Conservation (phyloP, 2,888 invertebrate species). For the Coleophora deauratella region DNA sequence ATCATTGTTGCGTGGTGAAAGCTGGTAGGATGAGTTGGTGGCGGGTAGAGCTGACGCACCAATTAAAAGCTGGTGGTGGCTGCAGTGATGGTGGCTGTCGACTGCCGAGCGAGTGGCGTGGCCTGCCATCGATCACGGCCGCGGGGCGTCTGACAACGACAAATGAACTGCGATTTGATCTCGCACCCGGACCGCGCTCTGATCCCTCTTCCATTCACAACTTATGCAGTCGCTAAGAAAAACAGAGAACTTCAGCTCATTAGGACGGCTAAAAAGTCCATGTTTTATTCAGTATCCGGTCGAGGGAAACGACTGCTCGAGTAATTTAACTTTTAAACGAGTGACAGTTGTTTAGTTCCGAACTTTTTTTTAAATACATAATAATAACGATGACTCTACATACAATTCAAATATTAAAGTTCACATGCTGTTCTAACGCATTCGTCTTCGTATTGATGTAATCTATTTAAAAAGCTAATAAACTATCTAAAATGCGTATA, state of each 20-base stretch:
- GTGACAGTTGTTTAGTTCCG: conserved; percentile 57
- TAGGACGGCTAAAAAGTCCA: conserved; percentile 57
- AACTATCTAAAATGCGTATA: too few relatives aligned
- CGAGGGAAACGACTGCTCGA: conserved; percentile 49
- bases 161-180: conserved; percentile 72
- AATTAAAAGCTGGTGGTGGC: conserved; percentile 46
- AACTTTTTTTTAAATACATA: conserved; percentile 36
- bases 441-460: too few relatives aligned
- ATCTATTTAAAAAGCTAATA: too few relatives aligned
- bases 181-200: conserved; percentile 27
- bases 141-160: conserved; percentile 56
- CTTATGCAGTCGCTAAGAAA: conserved; percentile 48
- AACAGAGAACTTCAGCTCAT: conserved; percentile 58
- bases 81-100: conserved; percentile 16
- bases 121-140: conserved; percentile 54
- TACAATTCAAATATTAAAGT: too few relatives aligned
- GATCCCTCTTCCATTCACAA: conserved; percentile 36
- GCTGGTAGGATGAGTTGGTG: conserved; percentile 13
- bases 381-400: conserved; percentile 30
- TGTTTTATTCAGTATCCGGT: conserved; percentile 62
- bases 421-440: too few relatives aligned
- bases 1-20: conserved; percentile 24
- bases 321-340: conserved; percentile 67
- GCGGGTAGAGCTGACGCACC: conserved; percentile 27
- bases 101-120: conserved; percentile 19